These are phyloP conservation scores for Oenanthe melanoleuca DNA, from an alignment of 2,113 vertebrate genomes.

Conservation along the genomic window DNA sequence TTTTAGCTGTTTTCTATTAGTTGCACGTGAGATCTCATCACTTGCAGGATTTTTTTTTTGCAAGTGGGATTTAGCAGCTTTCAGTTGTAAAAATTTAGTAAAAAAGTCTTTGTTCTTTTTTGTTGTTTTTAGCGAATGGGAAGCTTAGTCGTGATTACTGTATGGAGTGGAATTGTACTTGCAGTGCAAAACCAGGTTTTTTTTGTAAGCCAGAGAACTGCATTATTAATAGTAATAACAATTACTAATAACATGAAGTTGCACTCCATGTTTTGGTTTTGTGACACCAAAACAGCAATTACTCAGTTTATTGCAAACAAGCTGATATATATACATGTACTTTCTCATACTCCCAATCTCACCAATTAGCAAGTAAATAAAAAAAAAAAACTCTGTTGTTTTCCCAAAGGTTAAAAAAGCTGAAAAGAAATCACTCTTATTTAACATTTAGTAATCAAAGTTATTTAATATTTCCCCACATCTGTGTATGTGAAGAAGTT, in stretches of 20 bases:
- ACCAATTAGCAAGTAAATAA: background rate
- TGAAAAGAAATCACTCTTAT: background rate
- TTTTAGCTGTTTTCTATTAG: background rate
- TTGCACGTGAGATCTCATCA: background rate
- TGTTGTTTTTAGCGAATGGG: background rate
- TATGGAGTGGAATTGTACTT: background rate
- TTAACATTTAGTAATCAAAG: background rate
- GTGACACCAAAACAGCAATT: background rate
- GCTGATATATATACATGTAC: too few species aligned
- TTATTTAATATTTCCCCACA: background rate
- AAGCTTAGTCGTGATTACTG: background rate
- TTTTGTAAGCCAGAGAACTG: background rate
- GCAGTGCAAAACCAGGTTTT: background rate
- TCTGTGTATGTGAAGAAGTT: background rate
- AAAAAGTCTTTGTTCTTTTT: background rate
- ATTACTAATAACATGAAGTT: background rate
- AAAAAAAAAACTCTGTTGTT: background rate
- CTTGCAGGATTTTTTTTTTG: rapidly evolving
- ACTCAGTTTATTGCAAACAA: background rate
- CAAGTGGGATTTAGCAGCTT: background rate
- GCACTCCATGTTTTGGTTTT: background rate
- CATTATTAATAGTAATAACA: background rate
- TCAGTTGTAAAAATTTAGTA: rapidly evolving
- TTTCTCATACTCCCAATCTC: background rate
- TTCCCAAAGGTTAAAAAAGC: background rate